Evolutionary conservation across 2,888 invertebrate species (phyloP).

Genomic region (Cacoxenus indagator): DNA sequence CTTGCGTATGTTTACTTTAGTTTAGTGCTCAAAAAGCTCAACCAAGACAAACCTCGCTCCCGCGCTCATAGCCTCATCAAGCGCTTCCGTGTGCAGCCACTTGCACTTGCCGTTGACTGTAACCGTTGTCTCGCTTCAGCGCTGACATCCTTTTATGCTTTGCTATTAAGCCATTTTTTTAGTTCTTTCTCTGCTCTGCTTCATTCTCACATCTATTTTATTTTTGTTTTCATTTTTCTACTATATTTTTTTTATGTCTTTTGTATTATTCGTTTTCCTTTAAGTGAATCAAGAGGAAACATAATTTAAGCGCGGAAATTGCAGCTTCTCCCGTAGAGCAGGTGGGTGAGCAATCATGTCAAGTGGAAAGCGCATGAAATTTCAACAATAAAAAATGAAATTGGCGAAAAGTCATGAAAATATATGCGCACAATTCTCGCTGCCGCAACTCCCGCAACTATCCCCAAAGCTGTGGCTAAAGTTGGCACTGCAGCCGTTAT

Average conservation of each 20-base stretch:
- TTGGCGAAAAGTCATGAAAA: not conserved
- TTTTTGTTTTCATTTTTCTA: not conserved
- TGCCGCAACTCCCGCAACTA: not conserved
- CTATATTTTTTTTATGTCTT: not conserved
- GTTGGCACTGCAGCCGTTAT: no score
- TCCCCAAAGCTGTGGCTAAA: not conserved
- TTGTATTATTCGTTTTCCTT: not conserved
- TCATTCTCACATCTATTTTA: not conserved
- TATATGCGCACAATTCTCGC: not conserved
- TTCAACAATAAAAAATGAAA: constrained; percentile 22
- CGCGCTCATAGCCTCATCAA: not conserved
- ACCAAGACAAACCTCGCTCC: not conserved
- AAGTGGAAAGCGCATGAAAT: constrained; percentile 54
- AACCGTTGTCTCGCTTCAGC: no score
- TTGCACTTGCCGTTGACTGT: not conserved
- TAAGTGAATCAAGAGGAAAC: constrained; percentile 38
- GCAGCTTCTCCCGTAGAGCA: not conserved
- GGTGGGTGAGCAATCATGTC: constrained; percentile 45
- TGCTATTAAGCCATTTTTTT: not conserved
- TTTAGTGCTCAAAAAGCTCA: not conserved
- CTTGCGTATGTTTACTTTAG: constrained; percentile 1
- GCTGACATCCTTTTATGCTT: not conserved
- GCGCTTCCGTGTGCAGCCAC: not conserved
- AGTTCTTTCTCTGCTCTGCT: no score
- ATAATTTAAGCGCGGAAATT: constrained; percentile 59